Percentiles rank a stretch among this genome's conserved stretches.
phyloP scores from a whole-genome alignment of 2,797 vertebrate genomes.

The Phrynocephalus forsythii region DNA sequence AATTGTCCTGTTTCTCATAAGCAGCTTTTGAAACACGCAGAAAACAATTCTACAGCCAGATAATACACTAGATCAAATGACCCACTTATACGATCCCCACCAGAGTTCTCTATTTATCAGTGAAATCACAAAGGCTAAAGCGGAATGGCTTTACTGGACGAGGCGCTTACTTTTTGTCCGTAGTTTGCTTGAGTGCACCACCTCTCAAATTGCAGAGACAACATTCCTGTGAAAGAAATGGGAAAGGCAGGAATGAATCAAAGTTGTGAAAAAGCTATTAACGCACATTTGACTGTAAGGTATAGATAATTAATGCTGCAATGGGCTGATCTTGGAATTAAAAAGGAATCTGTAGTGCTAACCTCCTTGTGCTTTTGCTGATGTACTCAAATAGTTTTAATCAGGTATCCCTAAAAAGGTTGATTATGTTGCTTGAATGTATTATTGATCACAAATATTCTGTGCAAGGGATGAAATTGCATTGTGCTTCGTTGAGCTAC shows the following conservation, averaged over 20 bases:
- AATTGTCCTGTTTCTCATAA: neutral
- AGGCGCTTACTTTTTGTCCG: constrained; percentile 88
- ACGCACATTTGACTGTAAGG: constrained; percentile 31
- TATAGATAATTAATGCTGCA: constrained; percentile 26
- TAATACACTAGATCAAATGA: neutral
- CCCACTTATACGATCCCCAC: neutral
- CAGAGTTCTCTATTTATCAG: neutral
- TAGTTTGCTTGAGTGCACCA: constrained; percentile 95
- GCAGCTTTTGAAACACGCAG: neutral
- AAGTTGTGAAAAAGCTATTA: neutral
- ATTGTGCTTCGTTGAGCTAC: neutral
- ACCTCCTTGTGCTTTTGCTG: neutral
- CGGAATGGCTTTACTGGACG: neutral
- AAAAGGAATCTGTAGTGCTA: neutral
- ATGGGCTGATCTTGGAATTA: neutral
- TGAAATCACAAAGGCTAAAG: constrained; percentile 43
- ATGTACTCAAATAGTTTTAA: neutral
- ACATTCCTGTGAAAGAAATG: constrained; percentile 87
- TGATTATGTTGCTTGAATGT: neutral
- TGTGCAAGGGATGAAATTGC: neutral
- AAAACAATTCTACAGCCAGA: neutral
- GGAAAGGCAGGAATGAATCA: constrained; percentile 27
- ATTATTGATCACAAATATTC: neutral
- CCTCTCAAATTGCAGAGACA: constrained; percentile 97
- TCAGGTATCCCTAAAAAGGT: neutral